Percentiles rank a stretch among this genome's conserved stretches.
Conservation (phyloP, 2,113 vertebrate genomes). For the Nesoenas mayeri region DNA sequence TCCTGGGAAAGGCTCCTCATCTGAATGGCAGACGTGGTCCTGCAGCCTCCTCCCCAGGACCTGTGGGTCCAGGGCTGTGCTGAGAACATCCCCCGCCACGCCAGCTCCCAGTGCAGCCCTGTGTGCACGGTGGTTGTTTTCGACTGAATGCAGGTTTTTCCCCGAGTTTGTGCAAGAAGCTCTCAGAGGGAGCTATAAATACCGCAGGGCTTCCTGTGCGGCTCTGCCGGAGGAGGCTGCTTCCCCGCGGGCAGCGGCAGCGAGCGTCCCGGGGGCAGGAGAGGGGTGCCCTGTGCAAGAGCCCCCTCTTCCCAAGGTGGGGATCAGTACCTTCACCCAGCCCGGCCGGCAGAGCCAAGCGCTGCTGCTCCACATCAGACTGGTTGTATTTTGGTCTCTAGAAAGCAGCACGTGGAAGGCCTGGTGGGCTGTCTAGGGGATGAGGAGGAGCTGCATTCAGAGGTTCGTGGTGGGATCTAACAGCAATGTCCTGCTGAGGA, state of each 20-base stretch:
- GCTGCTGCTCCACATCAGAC: fast-evolving
- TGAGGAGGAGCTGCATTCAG: neutral
- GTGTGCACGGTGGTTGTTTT: neutral
- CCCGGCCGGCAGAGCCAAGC: fast-evolving
- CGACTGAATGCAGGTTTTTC: neutral
- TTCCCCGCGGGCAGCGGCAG: neutral
- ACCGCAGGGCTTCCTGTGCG: conserved; percentile 31
- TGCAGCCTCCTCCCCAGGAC: neutral
- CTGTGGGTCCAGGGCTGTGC: neutral
- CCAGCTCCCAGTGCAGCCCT: neutral
- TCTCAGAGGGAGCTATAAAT: conserved; percentile 35
- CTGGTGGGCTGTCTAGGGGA: neutral
- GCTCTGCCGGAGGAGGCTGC: conserved; percentile 19
- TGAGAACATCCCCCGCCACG: fast-evolving
- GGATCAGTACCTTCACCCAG: neutral
- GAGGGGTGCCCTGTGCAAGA: neutral
- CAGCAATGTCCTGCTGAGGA: too few species aligned
- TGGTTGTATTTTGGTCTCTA: fast-evolving
- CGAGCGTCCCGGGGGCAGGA: fast-evolving
- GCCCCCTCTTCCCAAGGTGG: neutral
- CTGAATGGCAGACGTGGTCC: neutral
- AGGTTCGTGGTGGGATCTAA: neutral
- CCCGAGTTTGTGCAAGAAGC: neutral
- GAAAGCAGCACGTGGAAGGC: neutral
- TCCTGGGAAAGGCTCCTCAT: neutral